Conservation (phyloP, 2,797 vertebrate genomes). For the Enoplosus armatus region DNA sequence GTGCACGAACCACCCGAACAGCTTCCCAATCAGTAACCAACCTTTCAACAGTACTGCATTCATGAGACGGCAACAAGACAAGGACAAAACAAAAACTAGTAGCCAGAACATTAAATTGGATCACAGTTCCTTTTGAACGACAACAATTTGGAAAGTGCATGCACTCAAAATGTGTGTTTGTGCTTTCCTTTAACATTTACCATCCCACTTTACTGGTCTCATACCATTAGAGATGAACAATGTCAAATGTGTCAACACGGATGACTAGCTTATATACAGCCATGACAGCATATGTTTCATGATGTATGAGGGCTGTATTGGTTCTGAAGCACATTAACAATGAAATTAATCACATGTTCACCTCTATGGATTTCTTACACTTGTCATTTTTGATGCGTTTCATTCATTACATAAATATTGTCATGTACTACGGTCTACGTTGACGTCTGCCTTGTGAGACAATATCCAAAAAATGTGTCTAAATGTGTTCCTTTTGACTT, state of each 20-base stretch:
- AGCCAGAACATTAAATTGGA: slow-evolving; percentile 1
- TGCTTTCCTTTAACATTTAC: background rate
- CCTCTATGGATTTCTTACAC: slow-evolving; percentile 24
- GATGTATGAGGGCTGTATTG: background rate
- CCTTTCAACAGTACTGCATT: background rate
- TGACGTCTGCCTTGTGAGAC: background rate
- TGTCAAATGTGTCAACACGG: background rate
- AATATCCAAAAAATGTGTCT: background rate
- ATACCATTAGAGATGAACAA: background rate
- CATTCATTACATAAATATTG: slow-evolving; percentile 14
- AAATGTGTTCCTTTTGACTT: slow-evolving; percentile 33
- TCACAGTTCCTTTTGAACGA: background rate
- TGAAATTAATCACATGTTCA: slow-evolving; percentile 23
- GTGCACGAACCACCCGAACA: background rate
- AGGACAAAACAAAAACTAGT: slow-evolving; percentile 18
- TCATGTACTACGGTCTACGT: background rate
- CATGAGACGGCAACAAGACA: slow-evolving; percentile 12
- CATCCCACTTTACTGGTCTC: background rate
- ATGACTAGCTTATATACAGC: background rate
- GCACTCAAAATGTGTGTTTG: background rate
- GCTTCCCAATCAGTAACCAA: background rate
- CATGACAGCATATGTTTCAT: background rate
- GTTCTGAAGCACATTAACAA: slow-evolving; percentile 21
- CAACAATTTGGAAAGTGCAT: background rate
- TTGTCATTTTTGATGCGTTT: slow-evolving; percentile 20